Evolutionary conservation across 2,113 vertebrate genomes (phyloP).

Genomic region (Cynoglossus semilaevis): DNA sequence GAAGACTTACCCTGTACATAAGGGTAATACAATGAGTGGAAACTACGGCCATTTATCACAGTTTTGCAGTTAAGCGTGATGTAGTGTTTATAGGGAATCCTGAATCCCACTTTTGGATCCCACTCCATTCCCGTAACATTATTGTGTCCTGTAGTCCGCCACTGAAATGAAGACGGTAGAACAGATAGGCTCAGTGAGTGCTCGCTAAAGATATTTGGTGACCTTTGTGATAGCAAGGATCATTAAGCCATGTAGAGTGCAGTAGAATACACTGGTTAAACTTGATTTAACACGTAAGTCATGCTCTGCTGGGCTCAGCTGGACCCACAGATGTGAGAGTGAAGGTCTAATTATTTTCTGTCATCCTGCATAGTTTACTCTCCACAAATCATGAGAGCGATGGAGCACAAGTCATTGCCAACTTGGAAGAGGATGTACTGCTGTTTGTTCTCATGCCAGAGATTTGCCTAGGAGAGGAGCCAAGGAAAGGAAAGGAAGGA

Average conservation of each 20-base stretch:
- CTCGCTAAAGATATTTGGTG: neutral
- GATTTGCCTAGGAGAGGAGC: slow-evolving; percentile 29
- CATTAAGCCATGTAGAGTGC: slow-evolving; percentile 29
- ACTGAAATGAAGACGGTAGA: slow-evolving; percentile 34
- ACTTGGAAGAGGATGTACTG: slow-evolving; percentile 46
- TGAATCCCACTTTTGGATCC: slow-evolving; percentile 84
- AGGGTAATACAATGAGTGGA: slow-evolving; percentile 69
- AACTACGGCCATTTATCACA: slow-evolving; percentile 38
- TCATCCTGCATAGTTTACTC: slow-evolving; percentile 29
- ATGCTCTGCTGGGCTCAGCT: slow-evolving; percentile 41
- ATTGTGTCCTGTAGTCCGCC: neutral
- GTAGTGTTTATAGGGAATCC: slow-evolving; percentile 65
- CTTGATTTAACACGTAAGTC: slow-evolving; percentile 41
- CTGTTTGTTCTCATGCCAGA: slow-evolving; percentile 65
- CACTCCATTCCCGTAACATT: slow-evolving; percentile 52
- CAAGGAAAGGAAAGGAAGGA: slow-evolving; percentile 41
- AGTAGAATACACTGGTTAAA: slow-evolving; percentile 12
- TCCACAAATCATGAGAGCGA: slow-evolving; percentile 35
- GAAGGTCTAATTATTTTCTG: slow-evolving; percentile 28
- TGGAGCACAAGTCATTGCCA: slow-evolving; percentile 25
- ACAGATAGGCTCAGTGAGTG: neutral
- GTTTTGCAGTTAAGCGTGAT: slow-evolving; percentile 67
- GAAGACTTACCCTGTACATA: slow-evolving; percentile 75
- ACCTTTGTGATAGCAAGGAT: slow-evolving; percentile 15
- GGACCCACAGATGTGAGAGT: slow-evolving; percentile 25